These are phyloP conservation scores for Yasuhikotakia modesta DNA, from an alignment of 2,797 vertebrate species.

Conservation along the genomic window DNA sequence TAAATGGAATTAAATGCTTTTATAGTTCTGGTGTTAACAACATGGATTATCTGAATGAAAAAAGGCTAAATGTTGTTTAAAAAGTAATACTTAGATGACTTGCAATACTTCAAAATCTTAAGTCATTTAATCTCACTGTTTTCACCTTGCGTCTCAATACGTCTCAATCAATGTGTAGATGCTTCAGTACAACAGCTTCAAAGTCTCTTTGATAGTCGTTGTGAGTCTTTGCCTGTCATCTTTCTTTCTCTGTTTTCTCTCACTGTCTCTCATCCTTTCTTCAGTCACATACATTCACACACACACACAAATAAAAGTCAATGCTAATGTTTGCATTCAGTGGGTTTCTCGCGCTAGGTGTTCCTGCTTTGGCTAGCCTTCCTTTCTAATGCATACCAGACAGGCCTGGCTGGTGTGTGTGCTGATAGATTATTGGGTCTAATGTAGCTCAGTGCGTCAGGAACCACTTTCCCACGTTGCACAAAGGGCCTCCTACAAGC, in stretches of 20 bases:
- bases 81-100: too few relatives aligned
- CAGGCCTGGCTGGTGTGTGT: constrained; percentile 61
- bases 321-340: constrained; percentile 33
- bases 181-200: constrained; percentile 33
- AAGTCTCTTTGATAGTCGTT: constrained; percentile 31
- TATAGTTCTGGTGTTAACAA: not conserved
- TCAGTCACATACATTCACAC: constrained; percentile 17
- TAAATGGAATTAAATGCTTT: too few relatives aligned
- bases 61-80: not conserved
- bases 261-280: constrained; percentile 5
- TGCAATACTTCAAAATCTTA: too few relatives aligned
- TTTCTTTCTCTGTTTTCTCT: constrained; percentile 16
- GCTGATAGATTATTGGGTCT: constrained; percentile 67
- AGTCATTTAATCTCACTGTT: too few relatives aligned
- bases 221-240: constrained; percentile 24
- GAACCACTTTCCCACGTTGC: constrained; percentile 78
- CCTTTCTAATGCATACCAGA: constrained; percentile 66
- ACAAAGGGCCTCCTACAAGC: constrained; percentile 56
- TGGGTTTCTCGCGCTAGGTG: constrained; percentile 67
- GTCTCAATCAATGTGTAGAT: not conserved
- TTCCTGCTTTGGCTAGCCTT: constrained; percentile 66
- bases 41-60: not conserved
- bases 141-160: not conserved
- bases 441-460: constrained; percentile 69
- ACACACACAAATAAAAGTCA: constrained; percentile 40